A percentile compares a stretch with the other conserved stretches of the same genome.
phyloP scores from a whole-genome alignment of 2,888 invertebrate genomes.

The Phragmatobia fuliginosa region DNA sequence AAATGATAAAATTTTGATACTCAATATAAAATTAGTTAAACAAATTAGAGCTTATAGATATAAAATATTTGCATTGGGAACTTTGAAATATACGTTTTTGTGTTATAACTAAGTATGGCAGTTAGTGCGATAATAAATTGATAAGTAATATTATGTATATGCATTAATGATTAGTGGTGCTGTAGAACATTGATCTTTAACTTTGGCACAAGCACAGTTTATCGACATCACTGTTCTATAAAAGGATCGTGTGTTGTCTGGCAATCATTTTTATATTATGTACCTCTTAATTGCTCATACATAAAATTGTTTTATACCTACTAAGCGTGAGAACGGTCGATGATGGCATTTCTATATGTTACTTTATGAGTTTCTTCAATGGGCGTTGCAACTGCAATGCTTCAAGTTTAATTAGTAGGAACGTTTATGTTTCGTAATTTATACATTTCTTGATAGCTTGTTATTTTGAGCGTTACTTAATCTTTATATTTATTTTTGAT shows the following conservation, averaged over 20 bases:
- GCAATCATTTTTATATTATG: conserved; percentile 63
- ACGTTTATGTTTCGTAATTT: conserved; percentile 44
- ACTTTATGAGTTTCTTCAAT: conserved; percentile 52
- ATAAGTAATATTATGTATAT: conserved; percentile 32
- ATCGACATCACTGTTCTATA: conserved; percentile 56
- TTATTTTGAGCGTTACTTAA: not conserved
- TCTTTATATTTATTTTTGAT: not conserved
- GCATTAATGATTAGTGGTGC: conserved; percentile 39
- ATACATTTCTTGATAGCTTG: conserved; percentile 3
- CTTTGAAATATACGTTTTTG: conserved; percentile 16
- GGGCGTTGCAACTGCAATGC: conserved; percentile 46
- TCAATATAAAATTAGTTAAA: conserved; percentile 19
- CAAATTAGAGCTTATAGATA: conserved; percentile 28
- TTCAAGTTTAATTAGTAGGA: conserved; percentile 43
- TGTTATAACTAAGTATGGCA: conserved; percentile 27
- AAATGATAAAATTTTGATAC: conserved; percentile 28
- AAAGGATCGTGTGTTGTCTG: conserved; percentile 55
- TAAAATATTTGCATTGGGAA: conserved; percentile 27
- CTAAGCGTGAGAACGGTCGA: conserved; percentile 52
- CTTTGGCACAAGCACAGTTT: conserved; percentile 59
- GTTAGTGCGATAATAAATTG: conserved; percentile 27
- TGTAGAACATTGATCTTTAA: conserved; percentile 57
- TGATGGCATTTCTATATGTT: conserved; percentile 50
- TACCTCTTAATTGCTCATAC: conserved; percentile 55
- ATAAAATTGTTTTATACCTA: conserved; percentile 50